phyloP scores from a whole-genome alignment of 2,797 vertebrate genomes.

The Neomorphus geoffroyi region DNA sequence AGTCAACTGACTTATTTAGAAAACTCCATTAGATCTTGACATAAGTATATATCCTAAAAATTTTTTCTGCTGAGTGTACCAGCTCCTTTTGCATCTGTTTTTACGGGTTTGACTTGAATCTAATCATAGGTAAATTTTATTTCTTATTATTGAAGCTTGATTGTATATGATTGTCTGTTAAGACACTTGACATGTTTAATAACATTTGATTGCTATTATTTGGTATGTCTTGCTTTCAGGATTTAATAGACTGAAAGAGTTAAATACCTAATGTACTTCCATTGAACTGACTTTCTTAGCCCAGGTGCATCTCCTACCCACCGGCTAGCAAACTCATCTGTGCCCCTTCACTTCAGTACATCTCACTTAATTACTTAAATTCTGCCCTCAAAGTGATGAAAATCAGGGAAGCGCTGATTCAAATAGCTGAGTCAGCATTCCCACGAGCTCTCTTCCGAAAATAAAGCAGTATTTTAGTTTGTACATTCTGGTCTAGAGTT shows the following conservation, averaged over 20 bases:
- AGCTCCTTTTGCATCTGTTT: neutral
- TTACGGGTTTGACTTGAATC: conserved; percentile 8
- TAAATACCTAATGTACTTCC: neutral
- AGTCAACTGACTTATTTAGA: neutral
- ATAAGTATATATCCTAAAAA: neutral
- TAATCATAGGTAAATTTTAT: conserved; percentile 42
- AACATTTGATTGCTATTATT: conserved; percentile 42
- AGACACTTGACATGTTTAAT: conserved; percentile 32
- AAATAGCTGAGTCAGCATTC: conserved; percentile 63
- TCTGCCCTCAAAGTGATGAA: neutral
- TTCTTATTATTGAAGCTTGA: conserved; percentile 41
- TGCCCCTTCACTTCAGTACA: neutral
- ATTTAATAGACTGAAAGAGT: conserved; percentile 11
- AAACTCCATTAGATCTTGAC: neutral
- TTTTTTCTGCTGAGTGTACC: neutral
- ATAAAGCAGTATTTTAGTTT: conserved; percentile 67
- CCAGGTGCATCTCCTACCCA: neutral
- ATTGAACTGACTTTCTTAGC: neutral
- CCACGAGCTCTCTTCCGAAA: conserved; percentile 66
- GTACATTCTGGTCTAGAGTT: conserved; percentile 32
- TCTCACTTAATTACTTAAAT: conserved; percentile 34
- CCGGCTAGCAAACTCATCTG: neutral
- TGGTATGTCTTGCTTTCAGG: neutral
- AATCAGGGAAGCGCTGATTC: neutral
- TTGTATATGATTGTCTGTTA: conserved; percentile 38